Percentiles rank a stretch among this genome's conserved stretches.
Conservation (phyloP, 2,888 invertebrate species). For the Sesia apiformis region DNA sequence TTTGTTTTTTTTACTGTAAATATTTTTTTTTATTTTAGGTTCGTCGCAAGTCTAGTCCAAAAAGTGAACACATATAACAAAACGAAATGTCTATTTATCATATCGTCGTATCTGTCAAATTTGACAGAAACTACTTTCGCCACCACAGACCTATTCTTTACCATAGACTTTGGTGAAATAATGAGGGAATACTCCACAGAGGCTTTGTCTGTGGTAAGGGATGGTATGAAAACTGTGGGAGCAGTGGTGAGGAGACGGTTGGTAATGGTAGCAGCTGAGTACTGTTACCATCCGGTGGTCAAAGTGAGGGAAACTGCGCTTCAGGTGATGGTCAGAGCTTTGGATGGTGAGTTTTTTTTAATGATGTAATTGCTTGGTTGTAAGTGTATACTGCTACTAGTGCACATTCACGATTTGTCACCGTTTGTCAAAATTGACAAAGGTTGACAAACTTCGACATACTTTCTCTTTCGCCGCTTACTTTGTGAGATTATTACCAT, state of each 20-base stretch:
- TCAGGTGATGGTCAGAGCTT: conserved; percentile 21
- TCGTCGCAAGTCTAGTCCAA: conserved; percentile 18
- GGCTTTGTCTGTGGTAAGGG: conserved; percentile 16
- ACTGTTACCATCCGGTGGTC: conserved; percentile 6
- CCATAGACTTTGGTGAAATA: conserved; percentile 12
- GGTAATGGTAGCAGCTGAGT: conserved; percentile 10
- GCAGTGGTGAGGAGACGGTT: conserved; percentile 11
- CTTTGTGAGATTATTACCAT: too few relatives aligned
- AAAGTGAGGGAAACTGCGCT: conserved; percentile 18
- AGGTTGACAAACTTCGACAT: too few relatives aligned
- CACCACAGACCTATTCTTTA: conserved; percentile 21
- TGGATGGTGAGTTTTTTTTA: conserved; percentile 18
- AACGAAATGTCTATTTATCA: conserved; percentile 32
- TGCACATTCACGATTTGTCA: too few relatives aligned
- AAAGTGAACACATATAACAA: conserved; percentile 22
- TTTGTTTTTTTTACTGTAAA: not conserved
- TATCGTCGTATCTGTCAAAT: conserved; percentile 22
- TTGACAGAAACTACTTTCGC: conserved; percentile 6
- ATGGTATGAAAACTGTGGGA: conserved; percentile 17
- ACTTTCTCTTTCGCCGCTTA: too few relatives aligned
- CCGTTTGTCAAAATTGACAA: too few relatives aligned
- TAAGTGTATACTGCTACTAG: too few relatives aligned
- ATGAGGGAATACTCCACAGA: conserved; percentile 8
- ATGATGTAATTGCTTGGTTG: not conserved
- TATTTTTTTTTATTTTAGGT: conserved; percentile 16